phyloP scores from a whole-genome alignment of 1,140 invertebrate genomes.

The Drosophila sulfurigaster region DNA sequence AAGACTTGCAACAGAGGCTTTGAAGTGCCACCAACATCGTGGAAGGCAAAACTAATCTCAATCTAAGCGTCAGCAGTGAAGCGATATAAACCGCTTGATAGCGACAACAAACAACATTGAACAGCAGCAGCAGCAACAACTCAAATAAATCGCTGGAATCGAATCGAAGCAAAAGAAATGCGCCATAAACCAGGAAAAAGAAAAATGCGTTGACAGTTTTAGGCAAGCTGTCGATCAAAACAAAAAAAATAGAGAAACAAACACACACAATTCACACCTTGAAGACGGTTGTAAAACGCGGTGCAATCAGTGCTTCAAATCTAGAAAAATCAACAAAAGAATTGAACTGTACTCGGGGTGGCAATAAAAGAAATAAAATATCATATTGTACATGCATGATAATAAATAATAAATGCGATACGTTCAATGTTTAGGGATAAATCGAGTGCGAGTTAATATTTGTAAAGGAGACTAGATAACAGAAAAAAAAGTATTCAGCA shows the following conservation, averaged over 20 bases:
- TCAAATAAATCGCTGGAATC: conserved; percentile 74
- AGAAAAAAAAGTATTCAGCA: neutral
- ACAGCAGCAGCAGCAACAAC: conserved; percentile 55
- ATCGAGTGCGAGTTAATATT: conserved; percentile 36
- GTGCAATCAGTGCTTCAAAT: conserved; percentile 80
- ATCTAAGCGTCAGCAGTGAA: conserved; percentile 67
- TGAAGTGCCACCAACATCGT: conserved; percentile 39
- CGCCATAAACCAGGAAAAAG: conserved; percentile 64
- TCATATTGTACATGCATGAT: conserved; percentile 35
- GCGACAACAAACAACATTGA: conserved; percentile 36
- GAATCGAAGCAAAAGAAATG: conserved; percentile 65
- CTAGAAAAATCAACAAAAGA: conserved; percentile 80
- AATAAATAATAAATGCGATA: conserved; percentile 56
- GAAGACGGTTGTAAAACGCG: conserved; percentile 70
- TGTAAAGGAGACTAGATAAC: conserved; percentile 39
- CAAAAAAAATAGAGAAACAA: neutral
- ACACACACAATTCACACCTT: conserved; percentile 65
- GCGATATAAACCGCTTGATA: conserved; percentile 58
- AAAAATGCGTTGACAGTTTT: conserved; percentile 79
- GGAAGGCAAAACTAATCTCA: conserved; percentile 63
- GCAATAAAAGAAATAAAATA: conserved; percentile 31
- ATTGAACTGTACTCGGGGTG: conserved; percentile 55
- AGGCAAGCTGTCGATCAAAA: conserved; percentile 82
- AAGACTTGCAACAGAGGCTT: conserved; percentile 31
- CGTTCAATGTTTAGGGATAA: neutral